These are phyloP conservation scores for Diarsia rubi DNA, from an alignment of 2,888 invertebrate genomes.

Conservation along the genomic window DNA sequence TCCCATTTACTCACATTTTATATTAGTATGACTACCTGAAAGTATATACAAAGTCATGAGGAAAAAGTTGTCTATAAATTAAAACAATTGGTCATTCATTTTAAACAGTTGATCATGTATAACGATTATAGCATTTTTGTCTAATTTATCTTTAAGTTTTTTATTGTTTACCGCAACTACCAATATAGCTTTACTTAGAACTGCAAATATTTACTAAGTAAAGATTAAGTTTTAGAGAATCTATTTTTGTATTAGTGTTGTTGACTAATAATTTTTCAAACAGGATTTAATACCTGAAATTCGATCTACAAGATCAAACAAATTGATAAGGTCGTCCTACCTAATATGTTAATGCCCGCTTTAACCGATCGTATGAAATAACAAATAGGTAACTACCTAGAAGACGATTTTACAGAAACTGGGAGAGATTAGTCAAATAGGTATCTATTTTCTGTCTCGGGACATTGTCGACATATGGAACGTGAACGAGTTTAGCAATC, in stretches of 20 bases:
- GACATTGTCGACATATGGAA: too few species aligned
- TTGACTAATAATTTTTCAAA: neutral
- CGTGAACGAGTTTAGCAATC: too few species aligned
- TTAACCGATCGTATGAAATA: neutral
- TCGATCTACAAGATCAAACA: neutral
- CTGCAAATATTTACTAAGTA: constrained; percentile 12
- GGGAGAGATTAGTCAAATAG: constrained; percentile 8
- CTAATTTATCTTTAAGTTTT: constrained; percentile 18
- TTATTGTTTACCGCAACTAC: neutral
- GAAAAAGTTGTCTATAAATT: constrained; percentile 38
- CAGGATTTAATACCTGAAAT: neutral
- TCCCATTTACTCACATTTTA: neutral
- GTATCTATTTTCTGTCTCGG: too few species aligned
- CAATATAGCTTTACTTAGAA: constrained; percentile 7
- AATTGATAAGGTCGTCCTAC: neutral
- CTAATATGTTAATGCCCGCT: neutral
- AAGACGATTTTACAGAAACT: neutral
- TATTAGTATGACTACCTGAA: constrained; percentile 3
- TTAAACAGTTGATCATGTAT: constrained; percentile 17
- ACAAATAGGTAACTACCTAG: neutral
- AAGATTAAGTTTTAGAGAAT: constrained; percentile 14
- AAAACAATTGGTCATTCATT: constrained; percentile 50
- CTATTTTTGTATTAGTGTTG: neutral
- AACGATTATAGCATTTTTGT: neutral
- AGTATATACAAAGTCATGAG: constrained; percentile 28